phyloP scores from a whole-genome alignment of 2,888 invertebrate species.

The Troglohyphantes excavatus region DNA sequence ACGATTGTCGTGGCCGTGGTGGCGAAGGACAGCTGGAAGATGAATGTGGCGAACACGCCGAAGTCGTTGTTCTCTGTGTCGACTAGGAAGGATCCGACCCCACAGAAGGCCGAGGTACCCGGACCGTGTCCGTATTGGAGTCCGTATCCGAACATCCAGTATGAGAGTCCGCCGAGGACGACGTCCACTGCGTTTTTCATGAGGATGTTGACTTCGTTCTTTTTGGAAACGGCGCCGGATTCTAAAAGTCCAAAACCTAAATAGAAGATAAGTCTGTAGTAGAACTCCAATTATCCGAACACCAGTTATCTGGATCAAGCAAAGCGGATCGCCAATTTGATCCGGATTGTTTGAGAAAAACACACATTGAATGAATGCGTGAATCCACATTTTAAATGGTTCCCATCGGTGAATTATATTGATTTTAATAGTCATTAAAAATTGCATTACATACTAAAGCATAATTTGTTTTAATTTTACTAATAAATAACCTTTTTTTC shows the following conservation, averaged over 20 bases:
- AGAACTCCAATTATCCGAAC: no score
- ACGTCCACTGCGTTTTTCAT: slow-evolving; percentile 80
- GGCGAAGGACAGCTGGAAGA: slow-evolving; percentile 87
- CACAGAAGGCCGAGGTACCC: slow-evolving; percentile 82
- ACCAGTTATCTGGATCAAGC: no score
- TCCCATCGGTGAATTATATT: no score
- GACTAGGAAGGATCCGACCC: slow-evolving; percentile 83
- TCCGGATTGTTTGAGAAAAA: no score
- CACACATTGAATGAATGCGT: no score
- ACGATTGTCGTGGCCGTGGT: slow-evolving; percentile 87
- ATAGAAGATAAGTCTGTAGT: no score
- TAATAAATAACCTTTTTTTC: no score
- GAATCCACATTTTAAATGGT: no score
- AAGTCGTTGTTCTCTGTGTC: slow-evolving; percentile 81
- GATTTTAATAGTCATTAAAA: no score
- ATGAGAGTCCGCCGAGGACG: slow-evolving; percentile 80
- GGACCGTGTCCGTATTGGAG: slow-evolving; percentile 81
- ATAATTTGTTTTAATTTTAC: no score
- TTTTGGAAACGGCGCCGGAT: slow-evolving; percentile 80
- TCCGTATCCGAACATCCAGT: slow-evolving; percentile 80
- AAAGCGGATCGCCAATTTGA: no score
- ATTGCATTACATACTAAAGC: no score
- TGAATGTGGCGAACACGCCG: slow-evolving; percentile 82
- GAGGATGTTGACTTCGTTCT: slow-evolving; percentile 80
- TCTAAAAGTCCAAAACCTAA: slow-evolving; percentile 80